Conservation (phyloP, 2,797 vertebrate genomes). For the Ptychadena robeensis region DNA sequence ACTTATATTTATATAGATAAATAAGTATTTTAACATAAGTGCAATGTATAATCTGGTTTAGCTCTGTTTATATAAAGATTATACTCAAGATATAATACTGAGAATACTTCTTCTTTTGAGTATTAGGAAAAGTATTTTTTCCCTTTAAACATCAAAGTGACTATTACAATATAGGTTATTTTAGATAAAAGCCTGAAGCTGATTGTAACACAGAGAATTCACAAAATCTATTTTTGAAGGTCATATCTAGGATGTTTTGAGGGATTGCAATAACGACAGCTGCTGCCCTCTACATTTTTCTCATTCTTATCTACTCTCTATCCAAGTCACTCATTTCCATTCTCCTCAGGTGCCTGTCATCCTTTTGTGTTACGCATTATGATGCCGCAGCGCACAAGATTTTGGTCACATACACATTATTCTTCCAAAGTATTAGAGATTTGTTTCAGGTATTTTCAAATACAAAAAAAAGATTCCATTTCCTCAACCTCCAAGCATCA, state of each 20-base stretch:
- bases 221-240: conserved; percentile 22
- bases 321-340: conserved; percentile 28
- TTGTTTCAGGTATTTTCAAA: conserved; percentile 31
- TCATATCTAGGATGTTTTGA: conserved; percentile 16
- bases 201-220: background rate
- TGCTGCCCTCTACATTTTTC: conserved; percentile 15
- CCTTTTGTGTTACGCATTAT: conserved; percentile 40
- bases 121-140: background rate
- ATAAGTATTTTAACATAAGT: background rate
- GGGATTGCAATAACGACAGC: conserved; percentile 22
- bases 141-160: background rate
- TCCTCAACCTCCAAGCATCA: conserved; percentile 17
- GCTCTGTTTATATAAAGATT: background rate
- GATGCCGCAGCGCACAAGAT: conserved; percentile 6
- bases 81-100: background rate
- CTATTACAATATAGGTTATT: conserved; percentile 16
- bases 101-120: background rate
- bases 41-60: background rate
- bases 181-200: conserved; percentile 17
- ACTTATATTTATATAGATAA: background rate
- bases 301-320: conserved; percentile 24
- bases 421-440: conserved; percentile 34
- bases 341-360: conserved; percentile 32
- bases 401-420: conserved; percentile 26
- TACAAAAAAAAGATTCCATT: conserved; percentile 44